A percentile compares a stretch with the other conserved stretches of the same genome.
These are phyloP conservation scores for Xestia sexstrigata DNA, from an alignment of 2,888 invertebrate genomes.

Conservation along the genomic window DNA sequence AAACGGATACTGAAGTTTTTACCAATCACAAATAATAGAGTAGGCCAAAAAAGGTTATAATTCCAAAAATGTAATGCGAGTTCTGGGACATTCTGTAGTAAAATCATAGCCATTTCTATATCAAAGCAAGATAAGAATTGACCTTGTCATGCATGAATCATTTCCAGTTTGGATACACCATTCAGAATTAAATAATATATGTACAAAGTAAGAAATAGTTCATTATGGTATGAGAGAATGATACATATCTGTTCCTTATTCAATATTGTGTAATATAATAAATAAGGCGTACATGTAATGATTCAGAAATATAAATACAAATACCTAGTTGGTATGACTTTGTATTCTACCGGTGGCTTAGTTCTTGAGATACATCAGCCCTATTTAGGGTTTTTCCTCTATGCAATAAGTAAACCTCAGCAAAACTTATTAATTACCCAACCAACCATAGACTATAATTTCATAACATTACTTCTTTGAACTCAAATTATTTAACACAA, in stretches of 20 bases:
- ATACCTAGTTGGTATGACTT: not conserved
- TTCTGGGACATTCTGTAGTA: not conserved
- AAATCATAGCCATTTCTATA: conserved; percentile 5
- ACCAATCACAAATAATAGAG: not conserved
- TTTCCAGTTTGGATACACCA: not conserved
- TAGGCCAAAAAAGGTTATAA: not conserved
- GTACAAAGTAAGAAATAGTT: not conserved
- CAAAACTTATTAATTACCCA: conserved; percentile 1
- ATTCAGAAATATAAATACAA: conserved; percentile 1
- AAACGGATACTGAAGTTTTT: not conserved
- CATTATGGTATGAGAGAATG: not conserved
- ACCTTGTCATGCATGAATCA: conserved; percentile 28
- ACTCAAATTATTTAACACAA: conserved; percentile 25
- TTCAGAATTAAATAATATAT: conserved; percentile 5
- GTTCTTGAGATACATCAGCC: not conserved
- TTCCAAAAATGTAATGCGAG: not conserved
- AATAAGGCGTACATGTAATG: conserved; percentile 1
- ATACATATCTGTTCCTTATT: conserved; percentile 4
- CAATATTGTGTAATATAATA: conserved; percentile 23
- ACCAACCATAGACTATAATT: not conserved
- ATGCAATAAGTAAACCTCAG: not conserved
- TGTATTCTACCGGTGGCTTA: too few species aligned
- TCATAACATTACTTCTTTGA: conserved; percentile 14
- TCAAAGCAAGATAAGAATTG: conserved; percentile 26
- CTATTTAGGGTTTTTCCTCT: not conserved